A percentile compares a stretch with the other conserved stretches of the same genome.
phyloP scores from a whole-genome alignment of 2,113 vertebrate genomes.

The Cinclus cinclus region DNA sequence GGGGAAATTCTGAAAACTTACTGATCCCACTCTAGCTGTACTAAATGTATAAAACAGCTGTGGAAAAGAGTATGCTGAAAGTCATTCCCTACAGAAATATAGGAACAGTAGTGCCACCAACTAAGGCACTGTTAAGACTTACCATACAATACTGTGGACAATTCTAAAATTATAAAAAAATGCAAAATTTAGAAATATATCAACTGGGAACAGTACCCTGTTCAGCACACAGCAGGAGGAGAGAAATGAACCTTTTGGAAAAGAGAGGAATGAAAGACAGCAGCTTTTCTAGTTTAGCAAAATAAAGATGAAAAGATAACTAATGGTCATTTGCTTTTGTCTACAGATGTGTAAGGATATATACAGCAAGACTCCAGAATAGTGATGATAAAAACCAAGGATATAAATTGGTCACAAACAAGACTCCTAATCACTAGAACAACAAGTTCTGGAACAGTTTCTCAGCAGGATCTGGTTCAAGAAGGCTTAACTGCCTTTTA shows the following conservation, averaged over 20 bases:
- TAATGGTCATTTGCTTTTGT: background rate
- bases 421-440: background rate
- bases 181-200: background rate
- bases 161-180: background rate
- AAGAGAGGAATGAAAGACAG: background rate
- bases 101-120: background rate
- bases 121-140: background rate
- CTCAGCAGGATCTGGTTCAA: background rate
- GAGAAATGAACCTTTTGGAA: background rate
- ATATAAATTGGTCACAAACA: background rate
- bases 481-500: background rate
- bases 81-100: background rate
- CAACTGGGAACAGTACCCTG: background rate
- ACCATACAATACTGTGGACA: background rate
- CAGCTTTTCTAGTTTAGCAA: background rate
- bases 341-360: background rate
- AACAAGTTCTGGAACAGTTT: slow-evolving; percentile 2
- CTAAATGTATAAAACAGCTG: background rate
- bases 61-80: background rate
- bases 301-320: background rate
- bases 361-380: background rate
- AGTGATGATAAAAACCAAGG: background rate
- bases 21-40: background rate
- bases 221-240: background rate
- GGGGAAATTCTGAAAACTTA: background rate